Evolutionary conservation across 2,888 invertebrate genomes (phyloP), one percentile per base, ranked within the genome.

Genomic region (Polymixis flavicincta): DNA sequence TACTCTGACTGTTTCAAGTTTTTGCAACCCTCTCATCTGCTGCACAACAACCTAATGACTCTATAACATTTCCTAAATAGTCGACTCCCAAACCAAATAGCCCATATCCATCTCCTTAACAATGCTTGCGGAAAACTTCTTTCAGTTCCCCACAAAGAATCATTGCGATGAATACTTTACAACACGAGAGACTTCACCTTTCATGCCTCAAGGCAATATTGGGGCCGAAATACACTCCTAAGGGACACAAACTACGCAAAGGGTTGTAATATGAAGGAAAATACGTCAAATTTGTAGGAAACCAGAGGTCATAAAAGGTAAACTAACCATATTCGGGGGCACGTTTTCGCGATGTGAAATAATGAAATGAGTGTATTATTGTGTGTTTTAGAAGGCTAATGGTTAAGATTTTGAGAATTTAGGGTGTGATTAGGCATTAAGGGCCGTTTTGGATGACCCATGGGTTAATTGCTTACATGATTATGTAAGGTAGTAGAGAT

Each of bases 311-410:
- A 61, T 57, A 59, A 50, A 69, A 65, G 71, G 71, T 78, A 75
- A 81, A 85, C 71, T 74, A 72, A 68, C 80, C 63, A 63, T 85
- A 87, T 85, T 87, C 82, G 55, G 28, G 42, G 60, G 64, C 85
- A 85, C 87, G 82, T 86, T 82, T 71, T 14, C 60, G 76, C 85
- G 71, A 80, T 85, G 74, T 74, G 75, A 75, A 87, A 80, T 85
- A 87, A 86, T 87, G 69, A 80, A 81, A 81, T 59, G 57, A 78
- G 75, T 75, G 65, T 72, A 66, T 75, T 74, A 59, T 71, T 67
- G 66, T 70, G 61, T 68, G 55, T 63, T 74, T 69, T 59, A 55
- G 32, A 57, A 65, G 55, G 77, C 66, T 70, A 76, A 82, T 70
- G 64, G 59, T 19, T 59, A 45, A 60, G 82, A 79, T 79, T 82